Percentiles rank a stretch among this genome's conserved stretches.
These are phyloP conservation scores for Lutjanus argentimaculatus DNA, from an alignment of 2,797 vertebrate genomes.

Conservation along the genomic window DNA sequence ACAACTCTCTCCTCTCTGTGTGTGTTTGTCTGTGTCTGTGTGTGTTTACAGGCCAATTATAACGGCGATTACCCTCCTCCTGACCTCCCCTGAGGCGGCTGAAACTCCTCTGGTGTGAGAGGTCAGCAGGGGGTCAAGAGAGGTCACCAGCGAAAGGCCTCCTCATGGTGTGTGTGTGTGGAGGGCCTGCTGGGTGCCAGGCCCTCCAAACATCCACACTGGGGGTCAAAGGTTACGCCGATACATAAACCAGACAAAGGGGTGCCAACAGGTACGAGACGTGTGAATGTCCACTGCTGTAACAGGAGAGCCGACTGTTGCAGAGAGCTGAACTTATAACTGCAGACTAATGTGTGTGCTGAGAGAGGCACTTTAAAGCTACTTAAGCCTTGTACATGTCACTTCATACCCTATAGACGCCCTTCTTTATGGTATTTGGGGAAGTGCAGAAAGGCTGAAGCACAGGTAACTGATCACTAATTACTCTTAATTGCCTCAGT, in stretches of 20 bases:
- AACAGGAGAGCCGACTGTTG: constrained; percentile 63
- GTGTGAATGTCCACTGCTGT: constrained; percentile 67
- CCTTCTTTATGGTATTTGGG: constrained; percentile 57
- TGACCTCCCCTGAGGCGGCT: constrained; percentile 67
- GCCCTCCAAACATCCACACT: constrained; percentile 35
- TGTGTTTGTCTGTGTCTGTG: constrained; percentile 43
- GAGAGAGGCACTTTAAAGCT: constrained; percentile 71
- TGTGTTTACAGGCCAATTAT: constrained; percentile 58
- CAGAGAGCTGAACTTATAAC: constrained; percentile 70
- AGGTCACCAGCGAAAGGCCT: constrained; percentile 65
- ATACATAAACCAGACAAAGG: constrained; percentile 76
- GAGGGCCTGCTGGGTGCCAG: constrained; percentile 41
- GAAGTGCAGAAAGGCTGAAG: constrained; percentile 56
- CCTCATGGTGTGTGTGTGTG: background rate
- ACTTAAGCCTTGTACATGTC: constrained; percentile 63
- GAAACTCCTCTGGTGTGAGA: constrained; percentile 59
- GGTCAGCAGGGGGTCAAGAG: constrained; percentile 65
- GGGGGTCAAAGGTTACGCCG: constrained; percentile 71
- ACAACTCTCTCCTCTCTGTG: constrained; percentile 25
- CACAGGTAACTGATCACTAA: constrained; percentile 72
- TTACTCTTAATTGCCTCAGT: constrained; percentile 67
- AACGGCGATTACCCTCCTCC: constrained; percentile 59
- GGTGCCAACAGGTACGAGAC: constrained; percentile 79
- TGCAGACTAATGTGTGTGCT: constrained; percentile 50
- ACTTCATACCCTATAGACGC: constrained; percentile 60